A percentile compares a stretch with the other conserved stretches of the same genome.
Conservation (phyloP, 2,888 invertebrate genomes). For the Pristionchus maxplancki region DNA sequence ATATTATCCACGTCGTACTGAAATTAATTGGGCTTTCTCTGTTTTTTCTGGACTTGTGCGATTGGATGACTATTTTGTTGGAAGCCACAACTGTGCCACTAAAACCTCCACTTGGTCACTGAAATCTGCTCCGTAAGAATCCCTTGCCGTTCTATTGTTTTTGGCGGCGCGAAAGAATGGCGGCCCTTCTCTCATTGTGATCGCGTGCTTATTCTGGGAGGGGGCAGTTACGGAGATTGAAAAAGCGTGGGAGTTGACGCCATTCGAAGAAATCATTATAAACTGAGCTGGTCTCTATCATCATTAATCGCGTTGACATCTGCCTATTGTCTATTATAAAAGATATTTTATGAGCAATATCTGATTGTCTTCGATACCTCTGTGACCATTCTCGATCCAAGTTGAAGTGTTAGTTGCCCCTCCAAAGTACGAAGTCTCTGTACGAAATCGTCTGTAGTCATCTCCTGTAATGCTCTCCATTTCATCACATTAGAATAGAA, state of each 20-base stretch:
- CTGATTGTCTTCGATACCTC: background rate
- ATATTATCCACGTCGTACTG: background rate
- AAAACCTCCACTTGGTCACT: background rate
- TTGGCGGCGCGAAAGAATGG: background rate
- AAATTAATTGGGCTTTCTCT: background rate
- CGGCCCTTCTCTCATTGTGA: background rate
- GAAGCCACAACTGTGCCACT: background rate
- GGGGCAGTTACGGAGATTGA: background rate
- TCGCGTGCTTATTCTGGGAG: background rate
- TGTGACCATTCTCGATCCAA: background rate
- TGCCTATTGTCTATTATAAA: background rate
- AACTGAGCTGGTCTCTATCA: background rate
- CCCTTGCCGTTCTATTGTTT: background rate
- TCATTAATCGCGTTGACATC: background rate
- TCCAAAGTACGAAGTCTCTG: slow-evolving; percentile 55
- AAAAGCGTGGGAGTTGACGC: background rate
- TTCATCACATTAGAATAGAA: too few relatives aligned
- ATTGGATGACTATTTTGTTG: background rate
- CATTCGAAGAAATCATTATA: background rate
- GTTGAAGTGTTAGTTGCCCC: slow-evolving; percentile 54
- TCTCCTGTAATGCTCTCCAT: slow-evolving; percentile 53
- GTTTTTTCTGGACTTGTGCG: background rate
- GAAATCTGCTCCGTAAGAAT: background rate
- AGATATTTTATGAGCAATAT: background rate
- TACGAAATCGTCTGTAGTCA: slow-evolving; percentile 57